Percentiles rank a stretch among this genome's conserved stretches.
Conservation (phyloP, 2,113 vertebrate species). For the Engraulis encrasicolus region DNA sequence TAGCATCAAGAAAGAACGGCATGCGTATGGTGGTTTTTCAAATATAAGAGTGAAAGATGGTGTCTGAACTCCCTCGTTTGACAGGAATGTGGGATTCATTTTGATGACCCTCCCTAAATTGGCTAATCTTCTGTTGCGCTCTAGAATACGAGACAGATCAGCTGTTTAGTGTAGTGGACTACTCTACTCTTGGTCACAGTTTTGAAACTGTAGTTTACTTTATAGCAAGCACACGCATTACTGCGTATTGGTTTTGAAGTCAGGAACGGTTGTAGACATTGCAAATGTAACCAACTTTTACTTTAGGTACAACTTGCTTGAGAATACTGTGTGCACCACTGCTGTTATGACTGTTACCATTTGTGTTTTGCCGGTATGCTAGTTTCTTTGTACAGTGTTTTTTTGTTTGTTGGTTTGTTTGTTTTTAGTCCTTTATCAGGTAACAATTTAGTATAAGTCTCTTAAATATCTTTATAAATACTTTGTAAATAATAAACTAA, state of each 20-base stretch:
- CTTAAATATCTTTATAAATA: too few relatives aligned
- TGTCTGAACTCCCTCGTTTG: neutral
- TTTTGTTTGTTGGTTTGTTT: constrained; percentile 47
- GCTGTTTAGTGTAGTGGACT: neutral
- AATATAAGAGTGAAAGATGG: neutral
- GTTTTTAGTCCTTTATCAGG: too few relatives aligned
- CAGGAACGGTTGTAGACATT: neutral
- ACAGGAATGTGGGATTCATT: neutral
- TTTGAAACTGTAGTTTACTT: neutral
- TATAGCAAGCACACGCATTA: neutral
- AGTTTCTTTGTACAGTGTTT: constrained; percentile 49
- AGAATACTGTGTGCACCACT: constrained; percentile 47
- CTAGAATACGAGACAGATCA: neutral
- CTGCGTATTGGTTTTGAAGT: neutral
- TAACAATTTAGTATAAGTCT: too few relatives aligned
- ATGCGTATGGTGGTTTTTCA: neutral
- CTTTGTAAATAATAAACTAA: too few relatives aligned
- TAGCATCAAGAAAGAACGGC: neutral
- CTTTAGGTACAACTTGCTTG: constrained; percentile 7
- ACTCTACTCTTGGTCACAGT: neutral
- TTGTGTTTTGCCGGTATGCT: constrained; percentile 44
- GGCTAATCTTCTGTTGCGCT: neutral
- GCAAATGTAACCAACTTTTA: neutral
- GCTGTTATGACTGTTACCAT: constrained; percentile 53
- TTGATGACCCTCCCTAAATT: neutral